These are phyloP conservation scores for Atethmia centrago DNA, from an alignment of 2,888 invertebrate genomes.

Conservation along the genomic window DNA sequence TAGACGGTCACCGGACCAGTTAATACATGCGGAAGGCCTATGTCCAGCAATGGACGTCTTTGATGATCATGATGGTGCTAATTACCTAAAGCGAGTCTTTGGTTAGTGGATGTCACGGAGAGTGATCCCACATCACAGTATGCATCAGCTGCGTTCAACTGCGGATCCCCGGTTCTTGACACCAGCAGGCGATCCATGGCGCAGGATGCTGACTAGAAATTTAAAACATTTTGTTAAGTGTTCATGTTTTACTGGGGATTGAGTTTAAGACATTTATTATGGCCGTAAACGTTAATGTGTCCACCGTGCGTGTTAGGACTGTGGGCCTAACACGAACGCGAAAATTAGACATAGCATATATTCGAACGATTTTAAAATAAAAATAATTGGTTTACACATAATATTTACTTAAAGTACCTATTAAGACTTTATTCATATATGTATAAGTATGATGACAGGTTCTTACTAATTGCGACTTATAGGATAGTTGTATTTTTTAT, in stretches of 20 bases:
- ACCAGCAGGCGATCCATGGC: slow-evolving; percentile 85
- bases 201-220: slow-evolving; percentile 86
- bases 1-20: neutral
- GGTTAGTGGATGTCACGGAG: slow-evolving; percentile 67
- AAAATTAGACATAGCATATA: too few species aligned
- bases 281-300: neutral
- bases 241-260: neutral
- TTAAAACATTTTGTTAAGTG: neutral
- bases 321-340: too few species aligned
- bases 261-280: neutral
- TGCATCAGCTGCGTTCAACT: slow-evolving; percentile 81
- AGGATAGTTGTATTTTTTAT: too few species aligned
- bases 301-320: neutral
- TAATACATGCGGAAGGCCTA: neutral
- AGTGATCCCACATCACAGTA: slow-evolving; percentile 89
- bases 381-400: neutral
- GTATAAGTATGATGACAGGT: too few species aligned
- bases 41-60: neutral
- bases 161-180: slow-evolving; percentile 86
- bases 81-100: slow-evolving; percentile 71
- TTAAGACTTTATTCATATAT: neutral
- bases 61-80: neutral
- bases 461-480: too few species aligned
- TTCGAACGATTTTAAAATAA: neutral
- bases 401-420: too few species aligned